Base-by-base conservation (phyloP, 2,888 invertebrate genomes). In the Selenia dentaria region DNA sequence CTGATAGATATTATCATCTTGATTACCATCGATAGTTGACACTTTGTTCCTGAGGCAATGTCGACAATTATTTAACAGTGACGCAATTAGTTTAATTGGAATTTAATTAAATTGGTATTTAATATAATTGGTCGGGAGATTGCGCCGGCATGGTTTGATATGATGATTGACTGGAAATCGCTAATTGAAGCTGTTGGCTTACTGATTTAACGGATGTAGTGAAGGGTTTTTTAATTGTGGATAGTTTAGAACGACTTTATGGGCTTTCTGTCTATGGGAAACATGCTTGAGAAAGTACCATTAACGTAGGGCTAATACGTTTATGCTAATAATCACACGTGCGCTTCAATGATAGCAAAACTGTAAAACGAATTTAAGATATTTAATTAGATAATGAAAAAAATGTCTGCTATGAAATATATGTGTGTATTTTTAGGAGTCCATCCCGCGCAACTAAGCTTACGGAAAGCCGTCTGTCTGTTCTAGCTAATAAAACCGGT, bases 151-250 rank as follows among this genome's bases (percentile, higher is more conserved):
- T 32, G 62, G 48, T 56, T 58, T 62, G 57, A 59, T 58, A 35
- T 48, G 47, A 55, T 58, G 62, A 62, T 62, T 62, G 62, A 54
- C 34, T 56, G 48, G 54, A 54, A 52, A 51, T 41, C 25, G 47
- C 36, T 52, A 52, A 56, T 54, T 53, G 52, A 45, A 34, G 28
- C n/a, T 20, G 37, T 32, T 18, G 12, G 32, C 33, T 33, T 40
- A 40, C 40, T 18, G 52, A 47, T 42, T 46, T 38, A 42, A 35
- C 55, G 54, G 54, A 54, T 51, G 48, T 38, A 3, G 34, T 27
- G 29, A 31, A 44, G 49, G 35, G 46, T 25, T 34, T 45, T 44
- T 48, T 57, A 51, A 57, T 57, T 48, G 51, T 37, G 26, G 20
- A 36, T 18, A 31, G 35, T 42, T 48, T 51, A 22, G 39, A 46